Conservation (phyloP, 2,797 vertebrate species). For the Pitangus sulphuratus region DNA sequence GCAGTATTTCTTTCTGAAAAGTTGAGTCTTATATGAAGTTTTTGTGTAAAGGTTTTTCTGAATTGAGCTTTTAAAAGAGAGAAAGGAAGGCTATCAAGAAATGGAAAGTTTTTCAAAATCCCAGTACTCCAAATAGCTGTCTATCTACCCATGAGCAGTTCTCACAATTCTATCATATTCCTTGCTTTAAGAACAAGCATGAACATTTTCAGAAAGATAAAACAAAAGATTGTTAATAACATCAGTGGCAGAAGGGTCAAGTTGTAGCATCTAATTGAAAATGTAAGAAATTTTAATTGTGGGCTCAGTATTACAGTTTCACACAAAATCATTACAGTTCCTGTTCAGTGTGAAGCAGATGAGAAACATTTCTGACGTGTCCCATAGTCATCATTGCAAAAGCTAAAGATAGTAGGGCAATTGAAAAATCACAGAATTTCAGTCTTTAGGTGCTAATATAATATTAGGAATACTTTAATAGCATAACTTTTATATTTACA, state of each 20-base stretch:
- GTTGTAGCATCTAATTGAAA: background rate
- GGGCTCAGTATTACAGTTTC: background rate
- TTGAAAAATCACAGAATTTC: background rate
- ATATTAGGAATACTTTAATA: background rate
- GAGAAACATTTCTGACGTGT: background rate
- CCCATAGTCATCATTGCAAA: background rate
- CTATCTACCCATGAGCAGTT: background rate
- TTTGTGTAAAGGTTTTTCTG: background rate
- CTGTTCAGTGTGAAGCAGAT: background rate
- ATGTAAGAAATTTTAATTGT: constrained; percentile 8
- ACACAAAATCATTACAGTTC: background rate
- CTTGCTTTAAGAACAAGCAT: background rate
- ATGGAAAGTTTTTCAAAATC: background rate
- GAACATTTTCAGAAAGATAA: background rate
- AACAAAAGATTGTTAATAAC: background rate
- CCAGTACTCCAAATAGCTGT: background rate
- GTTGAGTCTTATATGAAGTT: background rate
- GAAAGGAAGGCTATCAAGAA: background rate
- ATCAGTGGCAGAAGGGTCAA: background rate
- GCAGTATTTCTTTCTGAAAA: background rate
- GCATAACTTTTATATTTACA: background rate
- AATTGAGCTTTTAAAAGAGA: background rate
- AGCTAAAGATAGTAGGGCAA: background rate
- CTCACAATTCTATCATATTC: background rate
- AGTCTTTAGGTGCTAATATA: background rate